Base-by-base conservation (phyloP, 2,113 vertebrate genomes). In the Eurypyga helias region DNA sequence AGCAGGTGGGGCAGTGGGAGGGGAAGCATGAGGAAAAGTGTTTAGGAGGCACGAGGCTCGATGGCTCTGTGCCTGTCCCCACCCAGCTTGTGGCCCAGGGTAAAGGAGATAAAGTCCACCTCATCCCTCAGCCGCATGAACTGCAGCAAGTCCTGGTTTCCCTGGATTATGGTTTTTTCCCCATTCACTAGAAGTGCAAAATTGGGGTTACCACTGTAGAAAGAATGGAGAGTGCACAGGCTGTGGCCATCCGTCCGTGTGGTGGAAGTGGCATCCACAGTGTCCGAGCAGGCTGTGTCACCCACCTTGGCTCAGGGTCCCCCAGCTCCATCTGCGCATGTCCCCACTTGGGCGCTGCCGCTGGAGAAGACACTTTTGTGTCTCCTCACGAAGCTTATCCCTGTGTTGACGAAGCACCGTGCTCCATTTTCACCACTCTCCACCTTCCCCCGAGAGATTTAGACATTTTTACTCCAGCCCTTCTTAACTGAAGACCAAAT, bases 201-300 rank as follows among this genome's bases (percentile, higher is more conserved):
- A 46, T 15, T 8, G 4, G 10, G 26, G 20, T 73, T 46, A 26
- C 55, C 31, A 8, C 13, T 46, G 38, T 19, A 54, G 38, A 45
- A 54, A 16, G 12, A 13, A 7, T 10, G 10, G 13, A 8, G 33
- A 64, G 48, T 3, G 38, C 8, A 1, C 17, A 20, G 58, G 38
- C 16, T 7, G 36, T 7, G 31, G 46, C 20, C 38, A 8, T 26
- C 69, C 48, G 19, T 34, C 31, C 6, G 3, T 31, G 48, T 2
- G 3, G 25, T 13, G 57, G 38, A 36, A 54, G 48, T 9, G 2
- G 43, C 2, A 1, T 11, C n/a, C 16, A n/a, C 80, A 41, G 65
- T 4, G 1, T 33, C 34, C 0, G 6, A 17, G 21, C 10, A 2
- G 23, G 65, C 80, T 70, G 45, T 5, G 18, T 17, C 7, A 0